A percentile compares a stretch with the other conserved stretches of the same genome.
phyloP scores from a whole-genome alignment of 1,140 invertebrate species.

The Proales similis region DNA sequence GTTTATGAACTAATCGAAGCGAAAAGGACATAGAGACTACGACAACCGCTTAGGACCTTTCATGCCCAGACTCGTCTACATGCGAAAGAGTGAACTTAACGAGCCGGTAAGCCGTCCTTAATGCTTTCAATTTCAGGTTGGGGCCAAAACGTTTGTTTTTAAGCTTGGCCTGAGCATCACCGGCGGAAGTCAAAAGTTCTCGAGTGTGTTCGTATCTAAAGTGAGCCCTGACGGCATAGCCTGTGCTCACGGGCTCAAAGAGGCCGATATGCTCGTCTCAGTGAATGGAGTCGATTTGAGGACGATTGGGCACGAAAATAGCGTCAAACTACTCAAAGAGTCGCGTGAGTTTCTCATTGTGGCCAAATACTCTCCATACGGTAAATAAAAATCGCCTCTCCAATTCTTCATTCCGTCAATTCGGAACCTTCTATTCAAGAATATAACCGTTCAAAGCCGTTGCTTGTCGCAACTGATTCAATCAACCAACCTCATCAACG shows the following conservation, averaged over 20 bases:
- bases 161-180: constrained; percentile 19
- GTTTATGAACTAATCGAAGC: too few relatives aligned
- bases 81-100: constrained; percentile 15
- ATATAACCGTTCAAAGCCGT: too few relatives aligned
- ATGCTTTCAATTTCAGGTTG: background rate
- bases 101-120: constrained; percentile 22
- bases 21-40: background rate
- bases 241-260: constrained; percentile 16
- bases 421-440: too few relatives aligned
- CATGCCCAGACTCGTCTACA: constrained; percentile 34
- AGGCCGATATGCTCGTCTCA: constrained; percentile 19
- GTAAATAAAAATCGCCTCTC: background rate
- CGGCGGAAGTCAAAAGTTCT: constrained; percentile 17
- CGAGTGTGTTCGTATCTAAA: constrained; percentile 27
- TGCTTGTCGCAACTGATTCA: too few relatives aligned
- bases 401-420: background rate
- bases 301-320: constrained; percentile 19
- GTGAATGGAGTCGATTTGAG: constrained; percentile 32
- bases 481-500: too few relatives aligned
- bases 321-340: constrained; percentile 32
- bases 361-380: constrained; percentile 35
- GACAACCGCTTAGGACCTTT: constrained; percentile 33
- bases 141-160: background rate
- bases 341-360: constrained; percentile 26
- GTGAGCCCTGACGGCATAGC: constrained; percentile 7